These are phyloP conservation scores for Musca vetustissima DNA, from an alignment of 1,140 invertebrate species.

Conservation along the genomic window DNA sequence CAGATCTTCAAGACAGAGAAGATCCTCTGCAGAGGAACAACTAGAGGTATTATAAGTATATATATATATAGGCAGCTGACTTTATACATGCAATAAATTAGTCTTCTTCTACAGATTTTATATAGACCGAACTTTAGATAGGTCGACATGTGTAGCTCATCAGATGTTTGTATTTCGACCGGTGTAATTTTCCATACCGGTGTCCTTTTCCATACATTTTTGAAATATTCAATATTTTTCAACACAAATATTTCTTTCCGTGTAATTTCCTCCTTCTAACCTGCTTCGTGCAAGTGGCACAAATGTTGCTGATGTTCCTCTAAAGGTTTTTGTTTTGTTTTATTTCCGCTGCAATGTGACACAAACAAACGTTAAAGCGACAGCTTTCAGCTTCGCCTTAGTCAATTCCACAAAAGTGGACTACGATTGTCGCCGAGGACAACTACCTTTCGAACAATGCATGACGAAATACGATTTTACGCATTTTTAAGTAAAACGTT, in stretches of 20 bases:
- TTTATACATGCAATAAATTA: too few species aligned
- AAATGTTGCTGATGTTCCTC: conserved; percentile 24
- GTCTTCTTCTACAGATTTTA: too few species aligned
- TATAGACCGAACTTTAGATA: too few species aligned
- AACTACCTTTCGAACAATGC: conserved; percentile 42
- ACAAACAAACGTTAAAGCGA: background rate
- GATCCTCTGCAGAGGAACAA: too few species aligned
- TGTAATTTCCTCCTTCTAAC: background rate
- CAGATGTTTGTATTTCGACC: too few species aligned
- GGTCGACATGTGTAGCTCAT: too few species aligned
- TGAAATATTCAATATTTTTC: background rate
- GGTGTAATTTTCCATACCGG: too few species aligned
- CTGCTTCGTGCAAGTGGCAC: background rate
- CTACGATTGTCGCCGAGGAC: conserved; percentile 25
- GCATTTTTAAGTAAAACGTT: conserved; percentile 39
- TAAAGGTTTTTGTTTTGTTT: too few species aligned
- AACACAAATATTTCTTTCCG: conserved; percentile 4
- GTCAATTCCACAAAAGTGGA: background rate
- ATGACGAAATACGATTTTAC: conserved; percentile 53
- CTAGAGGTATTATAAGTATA: too few species aligned
- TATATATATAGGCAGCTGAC: too few species aligned
- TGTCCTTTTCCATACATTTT: too few species aligned
- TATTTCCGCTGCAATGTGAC: conserved; percentile 10
- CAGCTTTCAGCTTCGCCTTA: background rate
- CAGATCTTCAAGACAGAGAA: too few species aligned